phyloP scores from a whole-genome alignment of 1,140 invertebrate genomes.

The Drosophila pectinifera region DNA sequence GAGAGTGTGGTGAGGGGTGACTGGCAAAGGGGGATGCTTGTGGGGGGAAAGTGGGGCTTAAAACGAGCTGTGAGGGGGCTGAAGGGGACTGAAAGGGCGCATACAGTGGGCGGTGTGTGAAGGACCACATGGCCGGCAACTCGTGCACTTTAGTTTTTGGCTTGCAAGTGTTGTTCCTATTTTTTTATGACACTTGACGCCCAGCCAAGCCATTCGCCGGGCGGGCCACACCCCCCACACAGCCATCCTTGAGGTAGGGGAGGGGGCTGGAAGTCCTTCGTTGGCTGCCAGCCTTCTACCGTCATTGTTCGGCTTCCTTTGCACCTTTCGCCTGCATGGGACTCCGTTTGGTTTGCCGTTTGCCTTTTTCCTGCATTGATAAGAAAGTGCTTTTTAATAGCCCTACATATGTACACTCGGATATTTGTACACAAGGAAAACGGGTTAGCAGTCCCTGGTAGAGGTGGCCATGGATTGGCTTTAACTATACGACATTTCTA shows the following conservation, averaged over 20 bases:
- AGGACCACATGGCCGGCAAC: slow-evolving; percentile 40
- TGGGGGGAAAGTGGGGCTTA: slow-evolving; percentile 2
- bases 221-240: too few relatives aligned
- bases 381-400: slow-evolving; percentile 78
- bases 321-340: slow-evolving; percentile 61
- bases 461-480: slow-evolving; percentile 24
- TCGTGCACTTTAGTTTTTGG: slow-evolving; percentile 80
- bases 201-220: slow-evolving; percentile 55
- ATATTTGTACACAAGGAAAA: slow-evolving; percentile 31
- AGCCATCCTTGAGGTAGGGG: background rate
- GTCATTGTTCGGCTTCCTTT: slow-evolving; percentile 53
- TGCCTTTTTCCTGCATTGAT: slow-evolving; percentile 52
- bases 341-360: slow-evolving; percentile 66
- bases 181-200: slow-evolving; percentile 82
- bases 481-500: slow-evolving; percentile 17
- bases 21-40: background rate
- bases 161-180: slow-evolving; percentile 76
- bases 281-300: slow-evolving; percentile 39
- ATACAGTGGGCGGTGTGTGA: slow-evolving; percentile 30
- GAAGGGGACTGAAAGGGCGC: background rate
- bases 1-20: slow-evolving; percentile 16
- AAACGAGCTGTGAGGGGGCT: background rate
- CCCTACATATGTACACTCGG: slow-evolving; percentile 46
- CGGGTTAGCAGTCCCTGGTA: background rate
- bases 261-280: slow-evolving; percentile 9